Evolutionary conservation across 2,888 invertebrate species (phyloP).

Genomic region (Coenonympha glycerion): DNA sequence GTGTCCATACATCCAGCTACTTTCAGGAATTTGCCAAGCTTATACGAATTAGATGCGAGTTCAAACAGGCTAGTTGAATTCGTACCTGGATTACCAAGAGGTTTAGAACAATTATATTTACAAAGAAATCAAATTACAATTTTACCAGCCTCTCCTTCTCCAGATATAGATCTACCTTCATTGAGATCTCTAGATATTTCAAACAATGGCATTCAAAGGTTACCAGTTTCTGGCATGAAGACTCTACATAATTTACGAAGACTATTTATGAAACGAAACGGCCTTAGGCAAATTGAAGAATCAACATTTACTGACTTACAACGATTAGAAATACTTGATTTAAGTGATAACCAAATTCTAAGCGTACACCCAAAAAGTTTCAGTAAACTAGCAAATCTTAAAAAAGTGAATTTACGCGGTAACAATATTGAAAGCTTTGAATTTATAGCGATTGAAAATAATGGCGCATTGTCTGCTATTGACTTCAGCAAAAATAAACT

Average conservation of each 20-base stretch:
- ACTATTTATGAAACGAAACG: conserved; percentile 83
- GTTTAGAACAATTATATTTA: conserved; percentile 84
- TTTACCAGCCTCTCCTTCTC: conserved; percentile 79
- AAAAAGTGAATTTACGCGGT: conserved; percentile 83
- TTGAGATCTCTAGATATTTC: conserved; percentile 84
- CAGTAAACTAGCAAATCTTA: conserved; percentile 77
- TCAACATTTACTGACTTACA: conserved; percentile 81
- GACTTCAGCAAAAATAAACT: conserved; percentile 86
- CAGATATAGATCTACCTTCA: conserved; percentile 82
- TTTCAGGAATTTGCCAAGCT: conserved; percentile 82
- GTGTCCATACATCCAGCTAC: conserved; percentile 83
- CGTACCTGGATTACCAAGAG: conserved; percentile 85
- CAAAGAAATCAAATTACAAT: conserved; percentile 81
- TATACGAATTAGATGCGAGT: conserved; percentile 87
- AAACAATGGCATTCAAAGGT: conserved; percentile 82
- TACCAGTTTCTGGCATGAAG: conserved; percentile 79
- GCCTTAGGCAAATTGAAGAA: conserved; percentile 81
- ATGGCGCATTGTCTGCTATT: conserved; percentile 77
- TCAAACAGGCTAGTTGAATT: conserved; percentile 83
- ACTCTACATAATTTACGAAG: conserved; percentile 80
- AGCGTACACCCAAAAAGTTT: conserved; percentile 81
- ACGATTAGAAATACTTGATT: conserved; percentile 82
- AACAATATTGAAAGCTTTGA: conserved; percentile 84
- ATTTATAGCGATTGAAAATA: conserved; percentile 81
- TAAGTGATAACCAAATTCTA: conserved; percentile 83